Evolutionary conservation across 2,797 vertebrate genomes (phyloP).

Genomic region (Falco berigora): DNA sequence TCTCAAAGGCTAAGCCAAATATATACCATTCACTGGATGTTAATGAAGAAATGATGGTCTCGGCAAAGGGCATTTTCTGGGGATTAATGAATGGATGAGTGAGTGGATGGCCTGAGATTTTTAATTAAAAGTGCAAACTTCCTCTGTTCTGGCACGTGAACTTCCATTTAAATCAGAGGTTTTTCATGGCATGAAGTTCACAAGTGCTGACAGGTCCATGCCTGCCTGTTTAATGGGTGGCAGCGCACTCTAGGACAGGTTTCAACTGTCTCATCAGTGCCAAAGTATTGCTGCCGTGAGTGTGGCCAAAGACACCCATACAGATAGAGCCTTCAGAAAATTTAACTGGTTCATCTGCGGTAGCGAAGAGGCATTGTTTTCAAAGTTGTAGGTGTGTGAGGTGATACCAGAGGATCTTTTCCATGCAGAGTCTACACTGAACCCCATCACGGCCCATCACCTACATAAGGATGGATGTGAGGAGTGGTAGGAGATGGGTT

Average conservation of each 20-base stretch:
- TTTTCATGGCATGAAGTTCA: background rate
- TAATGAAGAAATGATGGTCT: conserved; percentile 37
- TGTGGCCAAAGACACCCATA: background rate
- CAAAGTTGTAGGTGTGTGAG: background rate
- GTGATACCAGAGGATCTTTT: background rate
- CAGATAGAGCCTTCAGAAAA: background rate
- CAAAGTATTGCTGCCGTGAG: background rate
- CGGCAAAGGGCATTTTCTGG: background rate
- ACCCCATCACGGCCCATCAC: background rate
- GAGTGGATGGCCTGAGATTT: conserved; percentile 14
- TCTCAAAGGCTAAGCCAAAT: background rate
- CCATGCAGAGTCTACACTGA: background rate
- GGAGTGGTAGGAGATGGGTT: background rate
- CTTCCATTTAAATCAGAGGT: conserved; percentile 10
- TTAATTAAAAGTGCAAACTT: conserved; percentile 39
- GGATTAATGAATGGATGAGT: background rate
- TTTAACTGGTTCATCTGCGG: background rate
- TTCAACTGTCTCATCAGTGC: background rate
- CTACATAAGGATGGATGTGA: background rate
- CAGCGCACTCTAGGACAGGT: background rate
- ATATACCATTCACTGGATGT: background rate
- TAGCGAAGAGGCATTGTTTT: background rate
- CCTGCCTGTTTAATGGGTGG: background rate
- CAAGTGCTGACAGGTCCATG: background rate
- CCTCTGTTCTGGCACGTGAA: background rate